phyloP scores from a whole-genome alignment of 1,140 invertebrate genomes.

The Gonioctena quinquepunctata region DNA sequence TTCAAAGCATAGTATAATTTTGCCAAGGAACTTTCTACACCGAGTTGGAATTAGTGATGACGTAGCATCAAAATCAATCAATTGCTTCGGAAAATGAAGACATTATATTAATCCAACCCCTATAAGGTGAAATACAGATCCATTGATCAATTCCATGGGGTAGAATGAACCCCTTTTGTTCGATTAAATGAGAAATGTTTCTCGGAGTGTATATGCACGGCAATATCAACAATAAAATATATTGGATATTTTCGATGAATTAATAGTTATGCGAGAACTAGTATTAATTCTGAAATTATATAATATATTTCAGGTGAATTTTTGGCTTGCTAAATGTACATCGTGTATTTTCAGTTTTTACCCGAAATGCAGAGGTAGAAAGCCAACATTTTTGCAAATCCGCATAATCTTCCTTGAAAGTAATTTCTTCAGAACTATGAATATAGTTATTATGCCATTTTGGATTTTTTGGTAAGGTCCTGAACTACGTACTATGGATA shows the following conservation, averaged over 20 bases:
- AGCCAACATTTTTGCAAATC: too few species aligned
- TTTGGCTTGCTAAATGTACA: too few species aligned
- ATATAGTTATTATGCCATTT: too few species aligned
- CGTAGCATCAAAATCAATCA: conserved; percentile 29
- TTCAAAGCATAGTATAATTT: conserved; percentile 13
- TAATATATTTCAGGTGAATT: too few species aligned
- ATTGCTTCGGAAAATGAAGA: conserved; percentile 35
- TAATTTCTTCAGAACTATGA: too few species aligned
- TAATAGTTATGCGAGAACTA: too few species aligned
- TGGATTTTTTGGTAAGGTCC: too few species aligned
- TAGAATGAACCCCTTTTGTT: conserved; percentile 12
- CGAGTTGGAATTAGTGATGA: conserved; percentile 14
- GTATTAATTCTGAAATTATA: too few species aligned
- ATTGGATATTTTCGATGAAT: neutral
- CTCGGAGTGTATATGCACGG: neutral
- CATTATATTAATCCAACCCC: conserved; percentile 30
- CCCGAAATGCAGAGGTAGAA: too few species aligned
- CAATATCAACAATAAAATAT: neutral
- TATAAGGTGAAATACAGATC: conserved; percentile 22
- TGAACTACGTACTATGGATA: too few species aligned
- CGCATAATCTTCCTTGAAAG: too few species aligned
- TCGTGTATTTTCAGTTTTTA: too few species aligned
- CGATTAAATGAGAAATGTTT: conserved; percentile 20
- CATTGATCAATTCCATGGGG: conserved; percentile 32
- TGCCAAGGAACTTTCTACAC: conserved; percentile 7